A percentile compares a stretch with the other conserved stretches of the same genome.
These are phyloP conservation scores for Chrysina gloriosa DNA, from an alignment of 2,888 invertebrate species.

Conservation along the genomic window DNA sequence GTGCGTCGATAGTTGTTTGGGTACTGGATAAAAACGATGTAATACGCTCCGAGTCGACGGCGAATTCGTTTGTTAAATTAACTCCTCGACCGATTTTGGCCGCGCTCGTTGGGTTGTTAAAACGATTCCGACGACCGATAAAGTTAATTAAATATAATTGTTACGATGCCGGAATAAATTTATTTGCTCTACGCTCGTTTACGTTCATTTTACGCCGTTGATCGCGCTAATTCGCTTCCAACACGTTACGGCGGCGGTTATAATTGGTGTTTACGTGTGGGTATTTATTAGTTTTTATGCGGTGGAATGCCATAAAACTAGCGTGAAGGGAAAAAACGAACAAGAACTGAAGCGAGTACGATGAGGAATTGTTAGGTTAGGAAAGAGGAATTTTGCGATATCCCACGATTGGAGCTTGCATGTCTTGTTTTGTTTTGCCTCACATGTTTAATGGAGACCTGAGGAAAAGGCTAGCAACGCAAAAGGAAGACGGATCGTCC, in stretches of 20 bases:
- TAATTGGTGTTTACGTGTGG: constrained; percentile 4
- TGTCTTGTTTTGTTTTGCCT: no score
- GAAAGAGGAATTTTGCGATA: no score
- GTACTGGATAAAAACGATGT: no score
- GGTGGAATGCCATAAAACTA: not conserved
- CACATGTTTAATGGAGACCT: no score
- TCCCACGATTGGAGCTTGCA: no score
- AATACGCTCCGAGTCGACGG: no score
- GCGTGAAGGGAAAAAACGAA: no score
- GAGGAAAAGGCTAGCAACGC: no score
- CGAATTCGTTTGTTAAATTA: not conserved
- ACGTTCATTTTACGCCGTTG: not conserved
- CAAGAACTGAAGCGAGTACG: no score
- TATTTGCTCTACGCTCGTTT: not conserved
- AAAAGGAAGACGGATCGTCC: no score
- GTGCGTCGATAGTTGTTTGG: no score
- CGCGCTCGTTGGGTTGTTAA: not conserved
- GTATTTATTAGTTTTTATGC: not conserved
- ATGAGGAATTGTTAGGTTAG: no score
- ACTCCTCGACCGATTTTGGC: not conserved
- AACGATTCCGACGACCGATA: not conserved
- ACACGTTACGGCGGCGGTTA: not conserved
- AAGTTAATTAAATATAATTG: constrained; percentile 18
- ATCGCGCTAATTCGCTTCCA: not conserved
- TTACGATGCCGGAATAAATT: constrained; percentile 3